phyloP scores from a whole-genome alignment of 2,888 invertebrate genomes.

The Rhamnusium bicolor region DNA sequence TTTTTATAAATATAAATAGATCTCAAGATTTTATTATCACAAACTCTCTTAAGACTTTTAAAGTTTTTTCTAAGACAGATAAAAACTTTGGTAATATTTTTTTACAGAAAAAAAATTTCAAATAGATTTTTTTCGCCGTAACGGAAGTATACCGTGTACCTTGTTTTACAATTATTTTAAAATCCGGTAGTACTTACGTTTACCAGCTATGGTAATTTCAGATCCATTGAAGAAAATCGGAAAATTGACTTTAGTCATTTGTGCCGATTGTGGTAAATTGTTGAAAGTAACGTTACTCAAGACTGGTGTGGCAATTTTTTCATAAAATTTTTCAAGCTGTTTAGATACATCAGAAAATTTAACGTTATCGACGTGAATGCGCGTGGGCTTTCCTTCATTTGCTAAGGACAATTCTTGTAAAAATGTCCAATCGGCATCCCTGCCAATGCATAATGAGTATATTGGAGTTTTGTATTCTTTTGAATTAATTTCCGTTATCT shows the following conservation, averaged over 20 bases:
- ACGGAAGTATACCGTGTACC: too few species aligned
- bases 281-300: conserved; percentile 76
- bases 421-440: conserved; percentile 77
- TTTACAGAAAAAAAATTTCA: too few species aligned
- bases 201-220: conserved; percentile 77
- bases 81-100: too few species aligned
- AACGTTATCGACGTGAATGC: conserved; percentile 77
- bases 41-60: too few species aligned
- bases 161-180: too few species aligned
- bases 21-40: too few species aligned
- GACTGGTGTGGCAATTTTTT: conserved; percentile 78
- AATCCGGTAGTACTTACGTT: conserved; percentile 16
- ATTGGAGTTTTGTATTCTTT: conserved; percentile 69
- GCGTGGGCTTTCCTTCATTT: conserved; percentile 77
- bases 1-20: too few species aligned
- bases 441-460: conserved; percentile 79
- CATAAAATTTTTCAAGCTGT: conserved; percentile 78
- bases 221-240: conserved; percentile 75
- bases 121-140: too few species aligned
- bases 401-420: conserved; percentile 76
- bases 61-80: too few species aligned
- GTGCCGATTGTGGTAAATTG: conserved; percentile 69
- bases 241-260: conserved; percentile 73
- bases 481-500: conserved; percentile 70
- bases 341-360: conserved; percentile 73